These are phyloP conservation scores for Aepyceros melampus DNA, from an alignment of 2,113 vertebrate genomes.

Conservation along the genomic window DNA sequence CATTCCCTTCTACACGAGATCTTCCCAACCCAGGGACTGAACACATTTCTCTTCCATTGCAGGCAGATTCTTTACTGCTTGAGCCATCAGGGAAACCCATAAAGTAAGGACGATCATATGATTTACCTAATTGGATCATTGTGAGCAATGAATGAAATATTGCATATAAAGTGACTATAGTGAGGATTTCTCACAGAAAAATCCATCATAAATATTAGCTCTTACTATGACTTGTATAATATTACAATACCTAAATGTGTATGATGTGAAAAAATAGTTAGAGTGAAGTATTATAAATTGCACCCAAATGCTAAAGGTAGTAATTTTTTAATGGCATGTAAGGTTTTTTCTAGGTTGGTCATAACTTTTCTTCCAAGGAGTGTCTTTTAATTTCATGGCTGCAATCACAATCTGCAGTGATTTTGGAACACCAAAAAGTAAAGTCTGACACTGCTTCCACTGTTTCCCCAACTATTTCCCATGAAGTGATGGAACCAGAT, in stretches of 20 bases:
- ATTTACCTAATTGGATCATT: background rate
- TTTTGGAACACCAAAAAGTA: too few relatives aligned
- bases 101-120: background rate
- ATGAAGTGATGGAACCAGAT: too few relatives aligned
- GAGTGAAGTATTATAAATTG: background rate
- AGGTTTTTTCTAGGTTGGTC: background rate
- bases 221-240: background rate
- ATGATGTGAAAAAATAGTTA: background rate
- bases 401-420: too few relatives aligned
- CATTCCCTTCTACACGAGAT: background rate
- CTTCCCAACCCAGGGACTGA: background rate
- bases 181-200: background rate
- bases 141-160: background rate
- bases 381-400: too few relatives aligned
- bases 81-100: background rate
- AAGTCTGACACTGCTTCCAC: too few relatives aligned
- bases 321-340: background rate
- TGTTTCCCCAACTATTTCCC: too few relatives aligned
- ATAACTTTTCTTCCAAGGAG: too few relatives aligned
- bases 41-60: background rate
- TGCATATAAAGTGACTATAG: background rate
- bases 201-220: background rate
- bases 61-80: background rate
- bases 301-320: background rate
- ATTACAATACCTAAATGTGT: background rate